Percentiles rank a stretch among this genome's conserved stretches.
These are phyloP conservation scores for Aradus depressus DNA, from an alignment of 2,888 invertebrate genomes.

Conservation along the genomic window DNA sequence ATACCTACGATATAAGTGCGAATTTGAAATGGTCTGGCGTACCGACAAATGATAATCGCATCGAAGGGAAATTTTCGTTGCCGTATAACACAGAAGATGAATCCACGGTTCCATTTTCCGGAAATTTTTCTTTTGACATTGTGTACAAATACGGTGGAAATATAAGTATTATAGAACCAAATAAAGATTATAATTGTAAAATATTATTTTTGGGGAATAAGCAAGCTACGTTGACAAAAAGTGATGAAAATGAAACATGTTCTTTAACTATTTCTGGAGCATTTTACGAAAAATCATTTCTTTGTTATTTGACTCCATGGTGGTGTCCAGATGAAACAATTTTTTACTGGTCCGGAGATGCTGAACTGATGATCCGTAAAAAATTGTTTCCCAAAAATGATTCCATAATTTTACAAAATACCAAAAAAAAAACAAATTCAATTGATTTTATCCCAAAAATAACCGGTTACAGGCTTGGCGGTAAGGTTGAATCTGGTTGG, in stretches of 20 bases:
- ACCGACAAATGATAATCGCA: conserved; percentile 9
- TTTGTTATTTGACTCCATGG: conserved; percentile 28
- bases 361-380: conserved; percentile 21
- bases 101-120: conserved; percentile 2
- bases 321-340: conserved; percentile 25
- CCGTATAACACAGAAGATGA: conserved; percentile 10
- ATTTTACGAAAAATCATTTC: conserved; percentile 24
- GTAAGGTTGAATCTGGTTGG: conserved; percentile 26
- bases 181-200: conserved; percentile 25
- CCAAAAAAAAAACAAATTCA: no score
- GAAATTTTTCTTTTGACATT: conserved; percentile 24
- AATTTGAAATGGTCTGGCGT: conserved; percentile 20
- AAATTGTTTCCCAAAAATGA: no score
- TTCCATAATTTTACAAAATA: no score
- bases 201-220: conserved; percentile 13
- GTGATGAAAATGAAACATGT: conserved; percentile 20
- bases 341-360: conserved; percentile 27
- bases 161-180: conserved; percentile 21
- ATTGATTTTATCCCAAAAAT: no score
- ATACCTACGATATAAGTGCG: conserved; percentile 17
- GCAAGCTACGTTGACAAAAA: background rate
- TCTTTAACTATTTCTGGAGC: conserved; percentile 23
- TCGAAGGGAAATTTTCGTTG: conserved; percentile 21
- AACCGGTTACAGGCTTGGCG: conserved; percentile 17
- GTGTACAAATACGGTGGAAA: conserved; percentile 20